Base-by-base conservation (phyloP, 2,888 invertebrate species). In the Choreutis nemorana region DNA sequence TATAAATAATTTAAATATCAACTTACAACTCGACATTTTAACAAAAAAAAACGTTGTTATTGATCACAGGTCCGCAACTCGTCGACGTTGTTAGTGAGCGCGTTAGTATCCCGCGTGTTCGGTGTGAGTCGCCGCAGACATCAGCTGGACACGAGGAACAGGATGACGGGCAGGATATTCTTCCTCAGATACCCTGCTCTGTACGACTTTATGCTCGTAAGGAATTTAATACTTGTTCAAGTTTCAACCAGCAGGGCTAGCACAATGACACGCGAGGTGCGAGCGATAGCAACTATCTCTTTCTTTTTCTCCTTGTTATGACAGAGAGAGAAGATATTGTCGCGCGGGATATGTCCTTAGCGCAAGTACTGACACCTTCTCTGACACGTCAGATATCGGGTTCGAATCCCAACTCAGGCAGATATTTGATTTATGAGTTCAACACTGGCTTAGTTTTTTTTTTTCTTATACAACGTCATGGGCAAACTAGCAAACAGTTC, bases 51-150 rank as follows among this genome's bases (percentile, higher is more conserved):
- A 38, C 10, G 22, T 14, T 22, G 25, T 39, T 55, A 55, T 26
- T 12, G 4, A 26, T 23, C n/a, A 1, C 52, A 89, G 89, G 89
- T 90, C 55, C 82, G 93, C 36, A 97, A 97, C 64, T 87, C 94
- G 0, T 87, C 93, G 0, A 92, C 94, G 1, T 66, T 97, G 30
- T 66, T 97, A 29, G 90, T 94, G 55, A 87, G 91, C 35, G 85
- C 94, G 2, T 77, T 97, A 18, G 84, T 93, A 50, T 87, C 87
- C 24, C 82, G 96, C 39, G 87, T 93, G 40, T 96, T 97, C 77
- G 97, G 97, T 2, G 94, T 94, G 11, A 82, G 83, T 45, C 78
- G 89, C 30, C 81, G 82, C 0, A 79, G 82, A 23, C 82, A 83
- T 47, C 71, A 77, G 33, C 56, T 87, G 15, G 81, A 81, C 33